phyloP scores from a whole-genome alignment of 2,113 vertebrate genomes.

The Equus quagga region DNA sequence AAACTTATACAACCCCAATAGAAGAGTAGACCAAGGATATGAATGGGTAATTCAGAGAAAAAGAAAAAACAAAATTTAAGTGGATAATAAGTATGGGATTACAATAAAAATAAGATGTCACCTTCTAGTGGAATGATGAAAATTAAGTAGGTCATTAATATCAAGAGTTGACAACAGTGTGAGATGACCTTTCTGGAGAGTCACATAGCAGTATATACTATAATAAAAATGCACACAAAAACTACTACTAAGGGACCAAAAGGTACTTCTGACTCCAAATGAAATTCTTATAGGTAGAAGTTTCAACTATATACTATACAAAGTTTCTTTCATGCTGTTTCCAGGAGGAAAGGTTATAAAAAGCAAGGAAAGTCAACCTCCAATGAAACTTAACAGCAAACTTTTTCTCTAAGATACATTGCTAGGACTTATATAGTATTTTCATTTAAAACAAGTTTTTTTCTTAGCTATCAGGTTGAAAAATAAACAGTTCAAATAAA shows the following conservation, averaged over 20 bases:
- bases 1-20: not conserved
- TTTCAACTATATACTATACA: not conserved
- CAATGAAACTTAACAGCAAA: not conserved
- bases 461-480: not conserved
- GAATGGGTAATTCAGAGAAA: conserved; percentile 20
- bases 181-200: not conserved
- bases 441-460: conserved; percentile 1
- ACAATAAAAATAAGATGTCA: not conserved
- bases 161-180: not conserved
- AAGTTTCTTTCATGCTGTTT: not conserved
- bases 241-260: not conserved
- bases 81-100: not conserved
- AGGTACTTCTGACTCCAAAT: not conserved
- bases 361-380: not conserved
- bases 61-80: conserved; percentile 25
- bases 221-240: conserved; percentile 38
- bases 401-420: not conserved
- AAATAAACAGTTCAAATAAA: conserved; percentile 8
- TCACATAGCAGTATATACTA: not conserved
- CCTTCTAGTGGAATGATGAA: not conserved
- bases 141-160: not conserved
- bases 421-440: not conserved
- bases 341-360: conserved; percentile 8
- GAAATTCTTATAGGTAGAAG: not conserved
- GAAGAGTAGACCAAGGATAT: not conserved